Evolutionary conservation across 1,140 invertebrate genomes (phyloP), one percentile per base, ranked within the genome.

Genomic region (Cydia fagiglandana): DNA sequence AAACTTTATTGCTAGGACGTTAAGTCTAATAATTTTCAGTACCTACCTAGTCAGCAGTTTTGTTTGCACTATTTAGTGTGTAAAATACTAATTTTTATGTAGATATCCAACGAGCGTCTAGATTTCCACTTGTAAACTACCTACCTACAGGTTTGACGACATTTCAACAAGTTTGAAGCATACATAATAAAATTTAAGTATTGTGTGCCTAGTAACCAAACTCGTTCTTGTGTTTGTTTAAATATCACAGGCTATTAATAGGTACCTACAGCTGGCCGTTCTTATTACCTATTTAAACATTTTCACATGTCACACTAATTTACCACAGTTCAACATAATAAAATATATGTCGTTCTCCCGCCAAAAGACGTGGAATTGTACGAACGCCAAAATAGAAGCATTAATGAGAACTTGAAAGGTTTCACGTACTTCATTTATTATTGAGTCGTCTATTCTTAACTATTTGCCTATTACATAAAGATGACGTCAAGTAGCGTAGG

Each of bases 401-500:
- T 90, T 87, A 85, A 92, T 91, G 88, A 91, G 85, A 91, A 90
- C 82, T 91, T 91, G 78, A 86, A 88, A 92, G 89, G 91, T 92
- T 91, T 91, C 89, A 82, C 73, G 77, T 12, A 61, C 20, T 12
- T 24, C 9, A 24, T 20, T 73, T 80, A 87, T 87, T 89, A 86
- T 86, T 79, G 12, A 15, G 45, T 15, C 45, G 15, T 47, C 45
- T 47, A 47, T 47, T 47, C 45, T 15, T 13, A 47, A 47, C 45
- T 15, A 15, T 47, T 47, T 12, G 45, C 3, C 45, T 4, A 15
- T 47, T 2, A 15, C 45, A 13, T 47, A 47, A 47, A 13, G 45
- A 47, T 47, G 45, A 47, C 45, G 45, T 47, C 45, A 47, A 47
- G 45, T 4, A 47, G 45, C 13, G 13, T 47, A 47, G 9, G 7